Conservation (phyloP, 2,888 invertebrate species). For the Conomelus anceps region DNA sequence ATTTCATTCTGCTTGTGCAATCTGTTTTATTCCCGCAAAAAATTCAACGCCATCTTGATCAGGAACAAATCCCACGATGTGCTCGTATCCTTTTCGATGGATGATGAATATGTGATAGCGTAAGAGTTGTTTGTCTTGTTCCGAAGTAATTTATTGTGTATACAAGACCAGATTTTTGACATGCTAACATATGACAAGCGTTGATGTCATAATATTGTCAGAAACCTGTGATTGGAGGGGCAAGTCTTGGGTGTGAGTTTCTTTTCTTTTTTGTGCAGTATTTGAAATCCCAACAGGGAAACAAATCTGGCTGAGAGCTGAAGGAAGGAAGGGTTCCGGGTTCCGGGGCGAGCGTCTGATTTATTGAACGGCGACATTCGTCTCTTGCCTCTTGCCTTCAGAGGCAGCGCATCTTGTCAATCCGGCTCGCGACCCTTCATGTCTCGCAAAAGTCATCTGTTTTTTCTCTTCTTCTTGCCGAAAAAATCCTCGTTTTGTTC, state of each 20-base stretch:
- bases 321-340: too few relatives aligned
- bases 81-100: not conserved
- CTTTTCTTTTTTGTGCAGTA: not conserved
- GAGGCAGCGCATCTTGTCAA: not conserved
- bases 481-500: not conserved
- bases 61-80: not conserved
- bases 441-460: not conserved
- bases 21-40: not conserved
- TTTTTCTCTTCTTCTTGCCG: not conserved
- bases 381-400: not conserved
- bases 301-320: not conserved
- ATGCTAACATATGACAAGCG: not conserved
- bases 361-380: not conserved
- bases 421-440: not conserved
- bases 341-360: not conserved
- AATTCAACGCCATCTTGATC: not conserved
- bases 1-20: not conserved
- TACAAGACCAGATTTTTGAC: not conserved
- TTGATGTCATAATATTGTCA: not conserved
- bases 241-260: not conserved
- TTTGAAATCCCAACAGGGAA: not conserved
- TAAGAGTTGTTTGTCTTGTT: not conserved
- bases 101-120: not conserved
- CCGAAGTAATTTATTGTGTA: not conserved
- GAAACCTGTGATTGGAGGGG: not conserved